Conservation (phyloP, 2,797 vertebrate genomes). For the Clamator glandarius region DNA sequence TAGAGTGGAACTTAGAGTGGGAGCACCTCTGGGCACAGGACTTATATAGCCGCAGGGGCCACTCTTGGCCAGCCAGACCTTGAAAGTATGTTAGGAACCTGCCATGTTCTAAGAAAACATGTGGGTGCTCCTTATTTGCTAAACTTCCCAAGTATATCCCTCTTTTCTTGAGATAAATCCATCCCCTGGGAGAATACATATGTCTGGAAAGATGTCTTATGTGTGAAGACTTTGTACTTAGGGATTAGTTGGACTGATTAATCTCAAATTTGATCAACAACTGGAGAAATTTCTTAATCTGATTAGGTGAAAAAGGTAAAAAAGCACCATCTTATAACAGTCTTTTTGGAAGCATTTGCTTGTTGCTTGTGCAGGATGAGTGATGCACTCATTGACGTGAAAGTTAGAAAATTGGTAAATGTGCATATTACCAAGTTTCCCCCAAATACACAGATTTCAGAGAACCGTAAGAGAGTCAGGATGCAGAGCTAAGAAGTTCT, state of each 20-base stretch:
- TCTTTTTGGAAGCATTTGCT: neutral
- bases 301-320: neutral
- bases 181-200: neutral
- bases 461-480: neutral
- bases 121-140: neutral
- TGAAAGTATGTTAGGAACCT: neutral
- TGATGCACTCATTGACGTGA: neutral
- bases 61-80: neutral
- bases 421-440: neutral
- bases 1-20: neutral
- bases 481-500: neutral
- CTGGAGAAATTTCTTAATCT: neutral
- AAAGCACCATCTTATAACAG: neutral
- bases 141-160: neutral
- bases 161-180: neutral
- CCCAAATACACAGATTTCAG: neutral
- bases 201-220: neutral
- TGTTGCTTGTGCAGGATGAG: neutral
- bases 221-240: neutral
- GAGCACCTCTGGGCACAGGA: accelerated
- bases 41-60: neutral
- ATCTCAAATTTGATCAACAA: neutral
- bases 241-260: neutral
- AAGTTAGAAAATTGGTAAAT: neutral
- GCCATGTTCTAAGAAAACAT: neutral